A percentile compares a stretch with the other conserved stretches of the same genome.
Evolutionary conservation across 1,140 invertebrate species (phyloP).

Genomic region (Augochlora pura): DNA sequence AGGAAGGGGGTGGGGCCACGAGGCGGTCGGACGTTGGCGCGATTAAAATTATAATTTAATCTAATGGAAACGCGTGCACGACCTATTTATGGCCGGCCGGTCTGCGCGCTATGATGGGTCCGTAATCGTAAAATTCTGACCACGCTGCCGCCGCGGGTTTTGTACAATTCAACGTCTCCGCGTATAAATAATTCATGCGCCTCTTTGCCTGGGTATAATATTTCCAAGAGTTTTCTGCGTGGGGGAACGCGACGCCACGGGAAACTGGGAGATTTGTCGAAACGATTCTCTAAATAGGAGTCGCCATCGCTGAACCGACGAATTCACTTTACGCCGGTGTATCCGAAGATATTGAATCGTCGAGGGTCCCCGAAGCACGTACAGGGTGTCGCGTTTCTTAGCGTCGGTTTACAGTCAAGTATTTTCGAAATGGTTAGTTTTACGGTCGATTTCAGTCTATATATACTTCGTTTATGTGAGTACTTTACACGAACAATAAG

Average conservation of each 20-base stretch:
- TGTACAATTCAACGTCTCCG: slow-evolving; percentile 48
- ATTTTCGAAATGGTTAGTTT: too few relatives aligned
- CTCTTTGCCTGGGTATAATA: slow-evolving; percentile 46
- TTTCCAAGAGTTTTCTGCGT: slow-evolving; percentile 47
- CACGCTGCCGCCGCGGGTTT: slow-evolving; percentile 37
- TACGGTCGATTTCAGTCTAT: too few relatives aligned
- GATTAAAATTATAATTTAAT: slow-evolving; percentile 66
- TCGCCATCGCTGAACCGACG: not conserved
- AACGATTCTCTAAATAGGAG: slow-evolving; percentile 30
- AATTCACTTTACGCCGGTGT: not conserved
- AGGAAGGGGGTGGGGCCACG: not conserved
- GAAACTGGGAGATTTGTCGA: slow-evolving; percentile 35
- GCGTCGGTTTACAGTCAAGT: too few relatives aligned
- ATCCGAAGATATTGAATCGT: not conserved
- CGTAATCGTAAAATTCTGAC: slow-evolving; percentile 55
- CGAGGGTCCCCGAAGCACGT: too few relatives aligned
- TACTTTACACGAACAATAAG: too few relatives aligned
- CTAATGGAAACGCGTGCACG: slow-evolving; percentile 53
- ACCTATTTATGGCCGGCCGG: slow-evolving; percentile 50
- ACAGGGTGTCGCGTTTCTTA: too few relatives aligned
- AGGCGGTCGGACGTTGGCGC: slow-evolving; percentile 23
- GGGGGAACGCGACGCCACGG: too few relatives aligned
- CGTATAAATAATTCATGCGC: slow-evolving; percentile 63
- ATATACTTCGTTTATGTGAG: too few relatives aligned
- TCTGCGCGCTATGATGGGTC: slow-evolving; percentile 27